Evolutionary conservation across 2,113 vertebrate genomes (phyloP).

Genomic region (Rynchops niger): DNA sequence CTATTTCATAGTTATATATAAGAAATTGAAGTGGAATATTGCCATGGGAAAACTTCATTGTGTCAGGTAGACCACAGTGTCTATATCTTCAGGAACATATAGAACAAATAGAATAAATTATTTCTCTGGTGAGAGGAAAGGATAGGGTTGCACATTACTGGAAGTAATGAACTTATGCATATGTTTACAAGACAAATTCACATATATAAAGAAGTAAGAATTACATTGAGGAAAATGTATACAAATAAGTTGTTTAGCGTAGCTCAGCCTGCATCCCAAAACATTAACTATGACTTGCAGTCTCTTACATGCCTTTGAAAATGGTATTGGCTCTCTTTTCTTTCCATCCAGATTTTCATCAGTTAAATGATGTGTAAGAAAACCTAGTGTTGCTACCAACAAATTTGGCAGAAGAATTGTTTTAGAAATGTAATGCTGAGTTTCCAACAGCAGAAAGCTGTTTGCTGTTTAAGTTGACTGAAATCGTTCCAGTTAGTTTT

Average conservation of each 20-base stretch:
- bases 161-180: neutral
- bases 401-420: neutral
- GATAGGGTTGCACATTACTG: neutral
- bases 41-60: neutral
- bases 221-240: neutral
- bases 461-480: slow-evolving; percentile 9
- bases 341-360: neutral
- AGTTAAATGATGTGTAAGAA: neutral
- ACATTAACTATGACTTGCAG: neutral
- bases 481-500: neutral
- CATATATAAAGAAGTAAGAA: neutral
- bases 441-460: neutral
- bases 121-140: neutral
- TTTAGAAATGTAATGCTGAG: slow-evolving; percentile 7
- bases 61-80: neutral
- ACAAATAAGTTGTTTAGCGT: neutral
- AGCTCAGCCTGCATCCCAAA: neutral
- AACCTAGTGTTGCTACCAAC: neutral
- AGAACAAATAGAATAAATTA: neutral
- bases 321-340: neutral
- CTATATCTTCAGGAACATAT: rapidly evolving
- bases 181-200: neutral
- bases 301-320: neutral
- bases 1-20: neutral
- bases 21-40: neutral